Evolutionary conservation across 2,797 vertebrate species (phyloP).

Genomic region (Myripristis jacobus): DNA sequence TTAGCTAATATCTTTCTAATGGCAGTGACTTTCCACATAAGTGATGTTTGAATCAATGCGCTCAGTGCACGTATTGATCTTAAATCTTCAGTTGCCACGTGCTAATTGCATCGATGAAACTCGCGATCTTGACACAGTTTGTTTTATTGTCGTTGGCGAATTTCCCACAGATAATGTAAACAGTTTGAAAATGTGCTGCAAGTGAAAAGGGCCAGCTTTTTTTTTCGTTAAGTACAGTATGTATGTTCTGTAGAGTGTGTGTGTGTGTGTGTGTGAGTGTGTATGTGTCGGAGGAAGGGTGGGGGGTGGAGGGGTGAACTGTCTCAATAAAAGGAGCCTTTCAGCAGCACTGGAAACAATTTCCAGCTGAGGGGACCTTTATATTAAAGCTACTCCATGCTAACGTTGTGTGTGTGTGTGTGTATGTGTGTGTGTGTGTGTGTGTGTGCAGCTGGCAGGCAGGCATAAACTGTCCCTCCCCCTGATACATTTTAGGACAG

Average conservation of each 20-base stretch:
- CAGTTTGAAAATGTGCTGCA: constrained; percentile 22
- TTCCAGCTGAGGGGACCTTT: constrained; percentile 80
- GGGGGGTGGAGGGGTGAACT: constrained; percentile 62
- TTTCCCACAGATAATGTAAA: constrained; percentile 31
- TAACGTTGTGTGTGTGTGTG: constrained; percentile 33
- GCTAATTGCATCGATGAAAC: constrained; percentile 13
- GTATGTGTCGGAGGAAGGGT: constrained; percentile 12
- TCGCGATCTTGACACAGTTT: not conserved
- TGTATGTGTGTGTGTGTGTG: constrained; percentile 4
- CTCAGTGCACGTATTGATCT: constrained; percentile 11
- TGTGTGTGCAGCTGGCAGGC: constrained; percentile 9
- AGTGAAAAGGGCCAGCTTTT: not conserved
- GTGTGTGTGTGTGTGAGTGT: constrained; percentile 17
- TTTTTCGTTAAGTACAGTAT: constrained; percentile 1
- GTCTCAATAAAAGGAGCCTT: constrained; percentile 80
- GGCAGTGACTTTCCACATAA: not conserved
- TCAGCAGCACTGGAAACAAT: constrained; percentile 82
- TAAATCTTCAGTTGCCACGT: constrained; percentile 7
- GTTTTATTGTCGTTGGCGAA: not conserved
- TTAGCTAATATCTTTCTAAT: constrained; percentile 3
- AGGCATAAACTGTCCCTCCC: constrained; percentile 46
- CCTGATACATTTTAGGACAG: constrained; percentile 43
- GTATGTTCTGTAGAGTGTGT: constrained; percentile 26
- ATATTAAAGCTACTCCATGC: constrained; percentile 64
- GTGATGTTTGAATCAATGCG: constrained; percentile 7